phyloP scores from a whole-genome alignment of 1,140 invertebrate species.

The Dermatophagoides farinae region DNA sequence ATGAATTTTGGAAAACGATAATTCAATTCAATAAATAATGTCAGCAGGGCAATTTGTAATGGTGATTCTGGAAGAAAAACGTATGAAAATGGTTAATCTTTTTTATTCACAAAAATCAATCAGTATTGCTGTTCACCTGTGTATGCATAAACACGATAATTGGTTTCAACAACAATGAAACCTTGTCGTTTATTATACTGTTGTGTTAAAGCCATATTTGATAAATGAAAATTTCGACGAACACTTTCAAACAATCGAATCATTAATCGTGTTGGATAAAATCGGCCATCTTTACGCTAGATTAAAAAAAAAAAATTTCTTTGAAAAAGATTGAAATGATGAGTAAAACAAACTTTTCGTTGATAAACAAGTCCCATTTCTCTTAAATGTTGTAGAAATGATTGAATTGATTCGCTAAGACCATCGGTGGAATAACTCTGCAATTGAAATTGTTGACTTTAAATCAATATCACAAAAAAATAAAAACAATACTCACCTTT shows the following conservation, averaged over 20 bases:
- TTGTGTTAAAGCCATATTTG: not conserved
- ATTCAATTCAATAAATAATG: constrained; percentile 71
- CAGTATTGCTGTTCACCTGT: constrained; percentile 32
- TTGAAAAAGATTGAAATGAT: not conserved
- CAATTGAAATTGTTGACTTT: constrained; percentile 21
- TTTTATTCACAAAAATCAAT: constrained; percentile 2
- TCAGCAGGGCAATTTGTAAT: constrained; percentile 72
- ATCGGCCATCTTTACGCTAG: constrained; percentile 63
- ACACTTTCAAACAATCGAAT: constrained; percentile 57
- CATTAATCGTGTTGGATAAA: constrained; percentile 81
- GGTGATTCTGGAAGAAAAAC: constrained; percentile 41
- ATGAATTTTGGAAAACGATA: constrained; percentile 89
- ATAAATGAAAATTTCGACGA: constrained; percentile 25
- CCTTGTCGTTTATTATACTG: constrained; percentile 31
- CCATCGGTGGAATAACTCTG: constrained; percentile 88
- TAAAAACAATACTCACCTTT: constrained; percentile 36
- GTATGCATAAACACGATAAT: constrained; percentile 90
- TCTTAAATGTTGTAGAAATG: constrained; percentile 79
- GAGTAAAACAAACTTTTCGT: constrained; percentile 44
- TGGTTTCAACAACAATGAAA: constrained; percentile 87
- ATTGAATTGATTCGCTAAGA: constrained; percentile 62
- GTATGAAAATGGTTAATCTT: not conserved
- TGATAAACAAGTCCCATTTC: constrained; percentile 95
- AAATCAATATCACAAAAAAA: not conserved
- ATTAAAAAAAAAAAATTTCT: constrained; percentile 15